Percentiles rank a stretch among this genome's conserved stretches.
These are phyloP conservation scores for Drosophila longiperda DNA, from an alignment of 2,888 invertebrate genomes.

Conservation along the genomic window DNA sequence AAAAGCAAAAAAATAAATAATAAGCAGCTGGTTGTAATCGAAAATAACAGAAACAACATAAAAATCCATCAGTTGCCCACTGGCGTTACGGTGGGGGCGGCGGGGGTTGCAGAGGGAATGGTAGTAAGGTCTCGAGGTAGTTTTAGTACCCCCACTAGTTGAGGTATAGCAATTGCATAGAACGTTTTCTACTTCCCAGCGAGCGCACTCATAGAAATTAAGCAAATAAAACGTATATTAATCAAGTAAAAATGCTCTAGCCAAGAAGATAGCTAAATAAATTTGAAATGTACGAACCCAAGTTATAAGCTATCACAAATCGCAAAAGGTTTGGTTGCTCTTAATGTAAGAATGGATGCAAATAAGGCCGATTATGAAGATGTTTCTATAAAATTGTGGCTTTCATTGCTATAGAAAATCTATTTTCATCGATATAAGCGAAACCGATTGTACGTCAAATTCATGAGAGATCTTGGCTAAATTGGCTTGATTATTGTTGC, in stretches of 20 bases:
- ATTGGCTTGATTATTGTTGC: too few relatives aligned
- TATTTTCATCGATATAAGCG: too few relatives aligned
- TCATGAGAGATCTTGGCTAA: too few relatives aligned
- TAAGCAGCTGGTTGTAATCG: slow-evolving; percentile 57
- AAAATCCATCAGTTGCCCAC: slow-evolving; percentile 18
- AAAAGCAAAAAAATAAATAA: slow-evolving; percentile 26
- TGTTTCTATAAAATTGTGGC: neutral
- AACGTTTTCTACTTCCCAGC: slow-evolving; percentile 10
- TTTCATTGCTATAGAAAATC: neutral
- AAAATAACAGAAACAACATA: slow-evolving; percentile 25
- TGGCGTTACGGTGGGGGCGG: neutral
- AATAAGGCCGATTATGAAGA: fast-evolving
- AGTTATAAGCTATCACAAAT: neutral
- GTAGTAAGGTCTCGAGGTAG: neutral
- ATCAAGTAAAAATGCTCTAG: neutral
- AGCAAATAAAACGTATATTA: neutral
- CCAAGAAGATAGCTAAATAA: too few relatives aligned
- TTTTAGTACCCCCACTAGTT: neutral
- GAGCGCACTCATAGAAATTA: neutral
- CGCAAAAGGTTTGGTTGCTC: neutral
- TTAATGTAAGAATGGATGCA: neutral
- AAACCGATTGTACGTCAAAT: too few relatives aligned
- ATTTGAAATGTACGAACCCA: neutral
- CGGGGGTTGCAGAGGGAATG: neutral
- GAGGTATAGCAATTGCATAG: slow-evolving; percentile 7